Conservation (phyloP, 2,113 vertebrate genomes). For the Sporophila hypoxantha region DNA sequence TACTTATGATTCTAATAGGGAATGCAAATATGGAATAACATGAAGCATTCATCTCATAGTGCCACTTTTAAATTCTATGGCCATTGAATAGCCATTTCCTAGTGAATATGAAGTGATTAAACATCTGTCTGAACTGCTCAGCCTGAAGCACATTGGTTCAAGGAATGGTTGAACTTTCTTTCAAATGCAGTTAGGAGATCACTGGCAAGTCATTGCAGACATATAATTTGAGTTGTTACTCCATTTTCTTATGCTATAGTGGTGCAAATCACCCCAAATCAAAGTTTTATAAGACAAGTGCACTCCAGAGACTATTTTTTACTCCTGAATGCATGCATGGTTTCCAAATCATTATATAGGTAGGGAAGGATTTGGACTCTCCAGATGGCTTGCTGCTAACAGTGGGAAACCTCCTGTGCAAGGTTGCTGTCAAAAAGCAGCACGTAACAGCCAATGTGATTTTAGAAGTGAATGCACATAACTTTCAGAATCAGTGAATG, state of each 20-base stretch:
- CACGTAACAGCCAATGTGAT: not conserved
- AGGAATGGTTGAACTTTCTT: constrained; percentile 40
- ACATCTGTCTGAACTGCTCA: constrained; percentile 53
- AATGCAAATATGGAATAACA: constrained; percentile 7
- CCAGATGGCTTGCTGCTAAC: constrained; percentile 13
- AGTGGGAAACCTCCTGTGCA: constrained; percentile 9
- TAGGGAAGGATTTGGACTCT: not conserved
- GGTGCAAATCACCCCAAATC: constrained; percentile 24
- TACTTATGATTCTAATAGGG: constrained; percentile 19
- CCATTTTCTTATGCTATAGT: constrained; percentile 21
- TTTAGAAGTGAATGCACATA: not conserved
- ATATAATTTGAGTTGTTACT: not conserved
- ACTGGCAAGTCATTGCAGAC: constrained; percentile 21
- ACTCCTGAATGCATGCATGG: not conserved
- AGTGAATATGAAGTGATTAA: constrained; percentile 45
- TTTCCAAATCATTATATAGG: not conserved
- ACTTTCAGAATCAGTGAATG: not conserved
- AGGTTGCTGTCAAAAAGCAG: not conserved
- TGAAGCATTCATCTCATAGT: not conserved
- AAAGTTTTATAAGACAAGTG: constrained; percentile 37
- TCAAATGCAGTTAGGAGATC: constrained; percentile 7
- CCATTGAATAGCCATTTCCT: constrained; percentile 52
- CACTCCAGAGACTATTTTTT: constrained; percentile 10
- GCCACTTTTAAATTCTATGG: constrained; percentile 13
- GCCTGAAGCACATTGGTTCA: constrained; percentile 30